Evolutionary conservation across 1,140 invertebrate species (phyloP), one percentile per base, ranked within the genome.

Genomic region (Hycleus cichorii): DNA sequence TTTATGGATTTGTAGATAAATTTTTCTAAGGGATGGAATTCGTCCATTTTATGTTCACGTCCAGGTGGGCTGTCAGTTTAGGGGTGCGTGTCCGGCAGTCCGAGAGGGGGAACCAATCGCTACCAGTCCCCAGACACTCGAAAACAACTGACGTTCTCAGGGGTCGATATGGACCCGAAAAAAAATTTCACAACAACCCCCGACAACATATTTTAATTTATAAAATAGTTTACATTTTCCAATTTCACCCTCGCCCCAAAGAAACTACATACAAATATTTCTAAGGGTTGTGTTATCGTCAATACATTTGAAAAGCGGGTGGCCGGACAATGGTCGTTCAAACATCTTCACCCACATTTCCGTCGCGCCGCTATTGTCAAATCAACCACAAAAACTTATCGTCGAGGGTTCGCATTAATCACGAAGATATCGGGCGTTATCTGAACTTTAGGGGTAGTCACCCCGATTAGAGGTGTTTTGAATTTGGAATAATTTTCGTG

Each of bases 21-120:
- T 32, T 32, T 32, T 32, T 32, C 1, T 18, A 18, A 18, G 18
- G 32, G 32, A 32, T 32, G 0, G 32, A 5, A 5, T 32, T 32
- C 56, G 56, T 45, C 57, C 57, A 58, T 58, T 58, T 58, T 58
- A 49, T 50, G 39, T 49, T 45, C 26, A 42, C 49, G 32, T 32
- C 48, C 43, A 49, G 48, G 44, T 51, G 50, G 43, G 26, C 42
- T 27, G n/a, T 38, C 44, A 12, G 46, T 44, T 53, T 26, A 42
- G 47, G 50, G 44, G 49, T 57, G 49, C 51, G 47, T 62, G 60
- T 62, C 60, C 60, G 53, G 55, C 47, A 27, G 50, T 53, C 50
- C 60, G 47, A 49, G 49, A 46, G 43, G 54, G 54, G 39, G 43
- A 62, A 46, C 60, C 60, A 62, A 62, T 62, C 60, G 53, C 49